Percentiles rank a stretch among this genome's conserved stretches.
Conservation (phyloP, 2,888 invertebrate genomes). For the Lycaena phlaeas region DNA sequence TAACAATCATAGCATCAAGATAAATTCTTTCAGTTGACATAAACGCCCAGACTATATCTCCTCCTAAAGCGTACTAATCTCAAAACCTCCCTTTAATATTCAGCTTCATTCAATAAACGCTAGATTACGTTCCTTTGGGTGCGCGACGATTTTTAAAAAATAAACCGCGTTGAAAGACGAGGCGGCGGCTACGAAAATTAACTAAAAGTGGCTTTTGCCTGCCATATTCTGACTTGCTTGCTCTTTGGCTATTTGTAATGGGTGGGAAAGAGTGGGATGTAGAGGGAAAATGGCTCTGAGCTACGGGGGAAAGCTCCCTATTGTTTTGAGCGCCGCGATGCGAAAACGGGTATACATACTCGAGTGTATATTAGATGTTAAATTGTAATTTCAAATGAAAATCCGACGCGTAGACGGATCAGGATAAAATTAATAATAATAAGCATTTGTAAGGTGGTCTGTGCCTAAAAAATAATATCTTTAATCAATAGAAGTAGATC, state of each 20-base stretch:
- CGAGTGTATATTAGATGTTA: constrained; percentile 30
- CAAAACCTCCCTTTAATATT: constrained; percentile 7
- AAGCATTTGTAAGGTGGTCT: too few relatives aligned
- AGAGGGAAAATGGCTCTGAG: constrained; percentile 57
- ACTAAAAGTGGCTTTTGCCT: constrained; percentile 59
- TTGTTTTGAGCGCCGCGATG: constrained; percentile 62
- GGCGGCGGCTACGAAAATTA: constrained; percentile 59
- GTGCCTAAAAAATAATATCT: too few relatives aligned
- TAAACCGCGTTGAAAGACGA: constrained; percentile 39
- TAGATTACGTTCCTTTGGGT: constrained; percentile 12
- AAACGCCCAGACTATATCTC: too few relatives aligned
- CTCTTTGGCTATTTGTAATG: constrained; percentile 23
- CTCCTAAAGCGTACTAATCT: constrained; percentile 12
- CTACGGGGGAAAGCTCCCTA: constrained; percentile 64
- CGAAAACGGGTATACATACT: constrained; percentile 41
- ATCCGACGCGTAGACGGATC: constrained; percentile 21
- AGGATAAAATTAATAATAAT: not conserved
- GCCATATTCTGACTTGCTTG: constrained; percentile 31
- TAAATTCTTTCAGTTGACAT: too few relatives aligned
- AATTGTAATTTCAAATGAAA: constrained; percentile 49
- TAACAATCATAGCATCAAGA: too few relatives aligned
- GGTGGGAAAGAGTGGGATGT: constrained; percentile 31
- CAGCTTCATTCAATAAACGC: constrained; percentile 11
- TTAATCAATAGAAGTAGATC: too few relatives aligned
- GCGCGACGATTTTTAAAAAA: constrained; percentile 29